phyloP scores from a whole-genome alignment of 2,888 invertebrate species.

The Spisula subtruncata region DNA sequence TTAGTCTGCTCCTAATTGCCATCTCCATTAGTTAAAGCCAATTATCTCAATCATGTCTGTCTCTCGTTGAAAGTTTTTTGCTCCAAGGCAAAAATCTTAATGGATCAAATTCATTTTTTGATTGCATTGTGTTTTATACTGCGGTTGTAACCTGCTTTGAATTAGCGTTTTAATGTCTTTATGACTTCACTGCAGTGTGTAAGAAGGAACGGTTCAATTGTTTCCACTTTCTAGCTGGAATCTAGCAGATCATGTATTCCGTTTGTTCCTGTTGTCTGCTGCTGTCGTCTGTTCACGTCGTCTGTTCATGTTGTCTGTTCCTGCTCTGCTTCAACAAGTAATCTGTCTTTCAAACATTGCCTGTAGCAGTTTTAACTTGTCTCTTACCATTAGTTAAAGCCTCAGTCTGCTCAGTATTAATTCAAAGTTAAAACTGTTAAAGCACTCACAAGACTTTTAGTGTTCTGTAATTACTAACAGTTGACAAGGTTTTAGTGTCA shows the following conservation, averaged over 20 bases:
- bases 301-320: too few species aligned
- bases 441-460: not conserved
- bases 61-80: not conserved
- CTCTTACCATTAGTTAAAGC: not conserved
- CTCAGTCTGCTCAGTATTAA: not conserved
- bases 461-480: not conserved
- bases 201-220: not conserved
- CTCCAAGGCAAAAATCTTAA: not conserved
- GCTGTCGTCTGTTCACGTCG: too few species aligned
- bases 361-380: too few species aligned
- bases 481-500: not conserved
- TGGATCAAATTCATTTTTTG: not conserved
- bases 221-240: not conserved
- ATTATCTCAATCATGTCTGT: not conserved
- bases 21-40: not conserved
- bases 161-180: not conserved
- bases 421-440: not conserved
- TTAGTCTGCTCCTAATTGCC: not conserved
- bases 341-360: too few species aligned
- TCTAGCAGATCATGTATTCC: not conserved
- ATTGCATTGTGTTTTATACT: conserved; percentile 4
- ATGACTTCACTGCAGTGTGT: not conserved
- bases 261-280: too few species aligned
- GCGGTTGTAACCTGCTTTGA: not conserved
- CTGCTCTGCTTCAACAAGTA: too few species aligned